phyloP scores from a whole-genome alignment of 2,888 invertebrate genomes.

The Diogma glabrata region DNA sequence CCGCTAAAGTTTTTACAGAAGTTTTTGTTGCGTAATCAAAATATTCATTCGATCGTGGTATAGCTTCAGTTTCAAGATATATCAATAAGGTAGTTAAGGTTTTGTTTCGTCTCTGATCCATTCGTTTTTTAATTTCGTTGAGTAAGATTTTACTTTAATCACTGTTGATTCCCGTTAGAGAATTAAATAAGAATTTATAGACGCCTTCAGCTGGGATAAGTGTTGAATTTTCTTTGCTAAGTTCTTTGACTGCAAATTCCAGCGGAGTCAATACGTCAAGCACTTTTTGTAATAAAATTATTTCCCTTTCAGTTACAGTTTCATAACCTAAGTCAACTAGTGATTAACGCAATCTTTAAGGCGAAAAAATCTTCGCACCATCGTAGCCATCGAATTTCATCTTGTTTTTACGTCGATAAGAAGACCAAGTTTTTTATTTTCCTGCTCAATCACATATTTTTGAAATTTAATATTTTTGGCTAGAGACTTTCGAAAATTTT shows the following conservation, averaged over 20 bases:
- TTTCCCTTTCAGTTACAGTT: not conserved
- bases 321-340: not conserved
- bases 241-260: not conserved
- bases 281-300: not conserved
- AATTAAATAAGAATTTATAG: conserved; percentile 8
- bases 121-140: not conserved
- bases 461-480: conserved; percentile 9
- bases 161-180: not conserved
- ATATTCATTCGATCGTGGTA: not conserved
- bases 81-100: no score
- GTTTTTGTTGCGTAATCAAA: conserved; percentile 1
- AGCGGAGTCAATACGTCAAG: not conserved
- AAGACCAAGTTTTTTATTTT: conserved; percentile 9
- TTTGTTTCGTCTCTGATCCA: not conserved
- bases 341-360: conserved; percentile 8
- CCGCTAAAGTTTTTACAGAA: conserved; percentile 5
- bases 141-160: not conserved
- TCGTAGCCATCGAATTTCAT: conserved; percentile 7
- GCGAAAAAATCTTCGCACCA: conserved; percentile 1
- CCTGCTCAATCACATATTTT: conserved; percentile 5
- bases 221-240: not conserved
- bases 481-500: not conserved
- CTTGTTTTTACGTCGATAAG: conserved; percentile 10
- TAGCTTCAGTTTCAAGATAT: conserved; percentile 5
- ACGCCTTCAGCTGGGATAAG: not conserved